Base-by-base conservation (phyloP, 2,113 vertebrate genomes). In the Balaeniceps rex region DNA sequence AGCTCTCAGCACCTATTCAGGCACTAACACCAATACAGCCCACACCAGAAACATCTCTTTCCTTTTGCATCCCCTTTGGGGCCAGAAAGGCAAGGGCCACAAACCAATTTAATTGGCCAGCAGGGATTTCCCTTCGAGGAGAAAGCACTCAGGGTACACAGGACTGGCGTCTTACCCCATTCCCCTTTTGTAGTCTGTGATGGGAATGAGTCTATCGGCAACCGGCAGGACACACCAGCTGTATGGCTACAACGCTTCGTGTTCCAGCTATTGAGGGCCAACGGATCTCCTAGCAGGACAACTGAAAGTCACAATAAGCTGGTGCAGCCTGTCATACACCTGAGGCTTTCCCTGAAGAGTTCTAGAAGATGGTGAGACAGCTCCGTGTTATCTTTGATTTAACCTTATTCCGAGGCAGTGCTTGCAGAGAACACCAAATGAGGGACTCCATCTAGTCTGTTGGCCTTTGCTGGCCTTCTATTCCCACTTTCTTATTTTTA, bases 401-500 rank as follows among this genome's bases (percentile, higher is more conserved):
- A 82, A 75, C 88, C 58, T 84, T 63, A 42, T 31, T 94, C 52
- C 66, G 55, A 71, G 38, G 34, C 55, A 84, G 63, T 0, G 2
- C 77, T 78, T 40, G 15, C 46, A 63, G 42, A 84, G 18, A 85
- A 38, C 70, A 28, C 60, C 44, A 91, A 66, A 91, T 69, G 33
- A 93, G 42, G 19, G 84, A 75, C 84, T 87, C 72, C 44, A 83
- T 93, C 82, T 70, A 91, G 58, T 54, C 83, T 79, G 49, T 42
- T 80, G 71, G 90, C 91, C 82, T 87, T 89, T 68, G 16, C 79
- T 84, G 86, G 34, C 92, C 66, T 91, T 74, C 86, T 58, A 70
- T 64, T 96, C 91, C 84, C 83, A 83, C 83, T 87, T 93, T 51
- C 81, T 83, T 70, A 57, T 84, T 92, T 96, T 87, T 61, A 88